A percentile compares a stretch with the other conserved stretches of the same genome.
phyloP scores from a whole-genome alignment of 2,888 invertebrate species.

The Andrena trimmerana region DNA sequence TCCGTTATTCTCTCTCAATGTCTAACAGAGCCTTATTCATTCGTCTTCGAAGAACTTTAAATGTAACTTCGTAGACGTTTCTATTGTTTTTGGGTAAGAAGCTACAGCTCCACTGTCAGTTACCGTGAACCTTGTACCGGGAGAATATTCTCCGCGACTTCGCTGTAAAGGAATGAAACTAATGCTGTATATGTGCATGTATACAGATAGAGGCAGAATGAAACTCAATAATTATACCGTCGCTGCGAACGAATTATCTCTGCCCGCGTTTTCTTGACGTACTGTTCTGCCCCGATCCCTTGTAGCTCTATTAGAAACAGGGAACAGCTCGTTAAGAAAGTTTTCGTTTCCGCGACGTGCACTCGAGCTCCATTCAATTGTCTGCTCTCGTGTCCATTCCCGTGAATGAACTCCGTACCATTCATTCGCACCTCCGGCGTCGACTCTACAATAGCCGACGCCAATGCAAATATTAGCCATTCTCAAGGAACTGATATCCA shows the following conservation, averaged over 20 bases:
- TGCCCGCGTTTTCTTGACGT: slow-evolving; percentile 51
- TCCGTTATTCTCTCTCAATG: slow-evolving; percentile 15
- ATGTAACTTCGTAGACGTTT: slow-evolving; percentile 31
- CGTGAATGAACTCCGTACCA: slow-evolving; percentile 41
- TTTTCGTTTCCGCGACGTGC: slow-evolving; percentile 48
- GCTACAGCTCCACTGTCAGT: slow-evolving; percentile 33
- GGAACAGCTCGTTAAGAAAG: slow-evolving; percentile 60
- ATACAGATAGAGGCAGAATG: neutral
- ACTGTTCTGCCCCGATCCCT: slow-evolving; percentile 15
- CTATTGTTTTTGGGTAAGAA: slow-evolving; percentile 51
- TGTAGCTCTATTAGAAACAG: slow-evolving; percentile 30
- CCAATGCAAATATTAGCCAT: slow-evolving; percentile 23
- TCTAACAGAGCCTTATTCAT: slow-evolving; percentile 31
- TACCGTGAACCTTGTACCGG: slow-evolving; percentile 30
- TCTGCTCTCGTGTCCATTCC: slow-evolving; percentile 35
- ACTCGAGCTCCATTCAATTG: slow-evolving; percentile 38
- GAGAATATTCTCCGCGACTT: slow-evolving; percentile 45
- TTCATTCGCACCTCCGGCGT: slow-evolving; percentile 20
- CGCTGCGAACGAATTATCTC: slow-evolving; percentile 52
- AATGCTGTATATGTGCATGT: slow-evolving; percentile 13
- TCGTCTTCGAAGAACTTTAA: slow-evolving; percentile 39
- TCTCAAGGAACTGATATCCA: neutral
- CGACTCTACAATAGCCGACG: slow-evolving; percentile 15
- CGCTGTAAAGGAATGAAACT: slow-evolving; percentile 4
- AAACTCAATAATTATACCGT: slow-evolving; percentile 54